These are phyloP conservation scores for Toxotes jaculatrix DNA, from an alignment of 2,113 vertebrate species.

Conservation along the genomic window DNA sequence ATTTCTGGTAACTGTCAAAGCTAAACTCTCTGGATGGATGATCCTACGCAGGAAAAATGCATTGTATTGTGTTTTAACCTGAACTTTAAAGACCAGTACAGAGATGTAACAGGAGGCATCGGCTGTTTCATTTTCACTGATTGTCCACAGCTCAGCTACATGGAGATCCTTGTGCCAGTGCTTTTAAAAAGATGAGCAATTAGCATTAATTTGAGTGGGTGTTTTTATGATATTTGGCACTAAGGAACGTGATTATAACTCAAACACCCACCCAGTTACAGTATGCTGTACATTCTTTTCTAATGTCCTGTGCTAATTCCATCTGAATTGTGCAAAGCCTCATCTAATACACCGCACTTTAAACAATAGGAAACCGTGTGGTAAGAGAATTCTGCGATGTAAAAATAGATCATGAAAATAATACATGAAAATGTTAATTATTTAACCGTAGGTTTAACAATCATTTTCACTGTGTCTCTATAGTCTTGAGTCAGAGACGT, in stretches of 20 bases:
- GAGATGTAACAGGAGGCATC: neutral
- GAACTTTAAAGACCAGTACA: constrained; percentile 26
- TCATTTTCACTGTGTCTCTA: neutral
- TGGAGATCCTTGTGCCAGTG: neutral
- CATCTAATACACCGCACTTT: neutral
- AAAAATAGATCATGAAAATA: constrained; percentile 38
- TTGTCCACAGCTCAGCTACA: constrained; percentile 74
- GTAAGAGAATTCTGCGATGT: neutral
- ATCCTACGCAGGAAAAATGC: neutral
- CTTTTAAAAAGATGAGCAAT: constrained; percentile 13
- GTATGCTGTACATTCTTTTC: neutral
- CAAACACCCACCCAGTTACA: constrained; percentile 6
- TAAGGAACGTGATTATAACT: constrained; percentile 22
- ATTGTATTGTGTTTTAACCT: constrained; percentile 1
- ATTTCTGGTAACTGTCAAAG: neutral
- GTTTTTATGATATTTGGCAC: constrained; percentile 51
- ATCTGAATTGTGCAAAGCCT: constrained; percentile 12
- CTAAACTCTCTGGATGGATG: neutral
- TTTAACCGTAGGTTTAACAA: constrained; percentile 5
- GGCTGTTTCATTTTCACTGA: constrained; percentile 62
- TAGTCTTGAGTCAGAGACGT: constrained; percentile 8
- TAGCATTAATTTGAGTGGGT: neutral
- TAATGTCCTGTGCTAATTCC: neutral
- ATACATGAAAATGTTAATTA: constrained; percentile 18
- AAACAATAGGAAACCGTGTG: constrained; percentile 10